Percentiles rank a stretch among this genome's conserved stretches.
Conservation (phyloP, 92 coral and sea anemone genomes). For the Siderastrea radians region DNA sequence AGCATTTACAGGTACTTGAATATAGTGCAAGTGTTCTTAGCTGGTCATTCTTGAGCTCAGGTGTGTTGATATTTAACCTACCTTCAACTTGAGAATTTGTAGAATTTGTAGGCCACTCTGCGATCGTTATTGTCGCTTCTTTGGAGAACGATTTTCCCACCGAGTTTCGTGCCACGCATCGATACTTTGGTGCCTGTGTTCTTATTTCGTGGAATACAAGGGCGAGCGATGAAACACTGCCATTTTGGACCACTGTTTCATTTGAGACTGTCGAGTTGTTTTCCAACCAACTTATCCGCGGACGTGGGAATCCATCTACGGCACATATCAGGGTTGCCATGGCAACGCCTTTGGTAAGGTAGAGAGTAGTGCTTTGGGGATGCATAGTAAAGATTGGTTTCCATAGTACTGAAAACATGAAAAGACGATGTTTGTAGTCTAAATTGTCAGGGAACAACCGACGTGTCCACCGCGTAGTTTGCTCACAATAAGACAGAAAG, state of each 20-base stretch:
- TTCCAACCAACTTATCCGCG: conserved; percentile 39
- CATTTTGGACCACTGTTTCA: too few species aligned
- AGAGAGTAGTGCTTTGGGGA: not conserved
- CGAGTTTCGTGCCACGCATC: conserved; percentile 29
- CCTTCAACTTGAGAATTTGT: not conserved
- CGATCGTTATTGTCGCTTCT: conserved; percentile 12
- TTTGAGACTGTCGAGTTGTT: too few species aligned
- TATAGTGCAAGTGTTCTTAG: too few species aligned
- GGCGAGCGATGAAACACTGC: too few species aligned
- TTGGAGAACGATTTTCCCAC: conserved; percentile 19
- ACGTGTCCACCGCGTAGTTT: too few species aligned
- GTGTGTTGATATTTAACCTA: not conserved
- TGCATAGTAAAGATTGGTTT: conserved; percentile 28
- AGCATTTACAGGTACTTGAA: too few species aligned
- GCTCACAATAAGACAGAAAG: too few species aligned
- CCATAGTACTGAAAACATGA: not conserved
- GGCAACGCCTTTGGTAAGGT: not conserved
- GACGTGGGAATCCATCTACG: conserved; percentile 57
- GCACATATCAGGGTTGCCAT: conserved; percentile 17
- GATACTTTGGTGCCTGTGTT: too few species aligned
- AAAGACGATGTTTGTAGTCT: too few species aligned
- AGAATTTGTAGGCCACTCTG: not conserved
- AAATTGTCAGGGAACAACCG: too few species aligned
- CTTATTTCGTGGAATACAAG: too few species aligned
- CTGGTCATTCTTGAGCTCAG: too few species aligned